Conservation (phyloP, 2,888 invertebrate genomes). For the Heliconius charithonia region DNA sequence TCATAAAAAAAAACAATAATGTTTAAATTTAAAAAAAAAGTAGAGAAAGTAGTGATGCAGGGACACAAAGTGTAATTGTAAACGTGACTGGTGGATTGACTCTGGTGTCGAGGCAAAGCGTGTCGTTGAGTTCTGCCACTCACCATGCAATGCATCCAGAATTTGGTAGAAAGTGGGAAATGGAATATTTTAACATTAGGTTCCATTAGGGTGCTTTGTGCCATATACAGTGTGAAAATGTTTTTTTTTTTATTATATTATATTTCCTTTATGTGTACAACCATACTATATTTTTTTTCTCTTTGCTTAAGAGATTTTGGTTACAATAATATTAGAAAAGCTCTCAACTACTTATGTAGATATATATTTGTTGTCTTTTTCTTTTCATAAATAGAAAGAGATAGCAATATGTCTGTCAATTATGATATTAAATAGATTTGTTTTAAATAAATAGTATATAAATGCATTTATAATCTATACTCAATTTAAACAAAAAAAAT, state of each 20-base stretch:
- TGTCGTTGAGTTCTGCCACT: too few species aligned
- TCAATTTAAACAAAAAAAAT: background rate
- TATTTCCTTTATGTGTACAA: background rate
- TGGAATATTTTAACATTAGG: too few species aligned
- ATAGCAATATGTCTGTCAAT: background rate
- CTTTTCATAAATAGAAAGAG: background rate
- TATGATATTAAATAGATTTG: background rate
- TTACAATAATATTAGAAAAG: background rate
- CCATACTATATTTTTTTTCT: background rate
- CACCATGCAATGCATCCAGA: too few species aligned
- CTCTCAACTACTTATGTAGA: background rate
- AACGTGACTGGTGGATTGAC: too few species aligned
- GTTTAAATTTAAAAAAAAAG: background rate
- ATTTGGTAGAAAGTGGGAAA: too few species aligned
- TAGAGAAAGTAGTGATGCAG: background rate
- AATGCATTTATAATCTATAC: slow-evolving; percentile 1
- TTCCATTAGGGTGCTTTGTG: too few species aligned
- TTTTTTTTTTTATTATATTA: background rate
- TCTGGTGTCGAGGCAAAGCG: too few species aligned
- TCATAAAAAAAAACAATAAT: background rate
- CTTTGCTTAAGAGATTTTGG: too few species aligned
- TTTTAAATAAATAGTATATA: background rate
- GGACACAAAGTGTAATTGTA: too few species aligned
- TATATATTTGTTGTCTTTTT: background rate
- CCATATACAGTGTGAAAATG: too few species aligned